Evolutionary conservation across 2,113 vertebrate species (phyloP), one percentile per base, ranked within the genome.

Genomic region (Tyrannus savana): DNA sequence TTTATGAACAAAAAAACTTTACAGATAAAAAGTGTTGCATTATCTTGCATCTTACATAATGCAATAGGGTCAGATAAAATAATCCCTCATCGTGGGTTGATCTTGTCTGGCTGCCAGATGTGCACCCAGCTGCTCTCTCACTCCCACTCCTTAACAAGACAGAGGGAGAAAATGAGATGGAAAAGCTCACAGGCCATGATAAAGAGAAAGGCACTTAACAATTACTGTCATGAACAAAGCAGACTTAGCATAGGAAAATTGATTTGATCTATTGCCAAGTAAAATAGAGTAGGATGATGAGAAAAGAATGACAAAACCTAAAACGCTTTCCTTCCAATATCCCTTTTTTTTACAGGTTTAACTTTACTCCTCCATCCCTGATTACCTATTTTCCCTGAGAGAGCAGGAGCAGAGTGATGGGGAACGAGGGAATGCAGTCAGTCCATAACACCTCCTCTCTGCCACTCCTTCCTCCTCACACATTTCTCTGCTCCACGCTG

Each of bases 381-480:
- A n/a, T 27, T 18, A 24, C 6, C 27, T 84, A 23, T 19, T 80
- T 56, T 31, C 2, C 10, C 28, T 12, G 6, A 55, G 7, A 42
- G 12, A 58, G 42, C 1, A 13, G 17, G 7, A 24, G 8, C 41
- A 58, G 11, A 55, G 3, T 5, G 10, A 39, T 33, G 27, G 12
- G 18, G 17, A 4, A 23, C 6, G 8, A 47, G 2, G 14, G 3
- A 4, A 12, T 24, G 10, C 1, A 0, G 3, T 37, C 37, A 21
- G 31, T 6, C 64, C 50, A 4, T 2, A 18, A 19, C 50, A 59
- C 13, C 37, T 58, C 33, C 44, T 66, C 42, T 84, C 73, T 19
- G 37, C 11, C 0, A 1, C 13, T 53, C 11, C 14, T 4, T 6
- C 37, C 53, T 39, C 19, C 33, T 21, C 23, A 9, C 16, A 6